A percentile compares a stretch with the other conserved stretches of the same genome.
These are phyloP conservation scores for Indicator maculatus DNA, from an alignment of 2,113 vertebrate species.

Conservation along the genomic window DNA sequence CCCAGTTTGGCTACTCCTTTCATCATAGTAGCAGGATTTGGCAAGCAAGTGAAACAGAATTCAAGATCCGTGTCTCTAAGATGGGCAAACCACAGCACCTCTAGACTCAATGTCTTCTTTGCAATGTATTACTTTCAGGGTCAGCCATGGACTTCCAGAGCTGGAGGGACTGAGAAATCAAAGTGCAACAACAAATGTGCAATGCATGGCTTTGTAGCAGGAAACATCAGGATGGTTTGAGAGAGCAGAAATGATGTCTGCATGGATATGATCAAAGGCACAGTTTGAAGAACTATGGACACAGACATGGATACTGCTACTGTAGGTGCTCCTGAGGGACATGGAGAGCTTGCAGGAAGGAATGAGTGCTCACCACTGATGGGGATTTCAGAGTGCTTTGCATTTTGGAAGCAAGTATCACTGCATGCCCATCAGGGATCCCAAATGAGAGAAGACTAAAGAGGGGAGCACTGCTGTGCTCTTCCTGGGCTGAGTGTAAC, in stretches of 20 bases:
- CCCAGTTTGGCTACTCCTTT: neutral
- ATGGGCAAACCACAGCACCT: neutral
- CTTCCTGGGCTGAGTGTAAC: neutral
- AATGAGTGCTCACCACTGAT: rapidly evolving
- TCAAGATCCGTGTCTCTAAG: neutral
- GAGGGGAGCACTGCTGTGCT: neutral
- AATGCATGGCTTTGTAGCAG: neutral
- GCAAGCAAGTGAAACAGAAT: neutral
- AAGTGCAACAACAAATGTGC: neutral
- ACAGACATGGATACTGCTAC: rapidly evolving
- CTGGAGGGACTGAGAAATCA: neutral
- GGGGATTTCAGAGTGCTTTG: neutral
- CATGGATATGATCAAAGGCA: rapidly evolving
- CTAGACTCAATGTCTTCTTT: neutral
- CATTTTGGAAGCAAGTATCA: neutral
- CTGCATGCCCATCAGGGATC: neutral
- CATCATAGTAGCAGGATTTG: neutral
- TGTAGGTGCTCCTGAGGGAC: neutral
- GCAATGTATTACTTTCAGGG: neutral
- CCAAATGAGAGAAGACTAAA: neutral
- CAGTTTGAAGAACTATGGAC: neutral
- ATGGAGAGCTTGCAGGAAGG: neutral
- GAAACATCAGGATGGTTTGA: neutral
- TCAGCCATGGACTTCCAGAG: neutral
- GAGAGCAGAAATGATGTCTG: neutral